phyloP scores from a whole-genome alignment of 2,113 vertebrate genomes.

The Actenoides lindsayi region DNA sequence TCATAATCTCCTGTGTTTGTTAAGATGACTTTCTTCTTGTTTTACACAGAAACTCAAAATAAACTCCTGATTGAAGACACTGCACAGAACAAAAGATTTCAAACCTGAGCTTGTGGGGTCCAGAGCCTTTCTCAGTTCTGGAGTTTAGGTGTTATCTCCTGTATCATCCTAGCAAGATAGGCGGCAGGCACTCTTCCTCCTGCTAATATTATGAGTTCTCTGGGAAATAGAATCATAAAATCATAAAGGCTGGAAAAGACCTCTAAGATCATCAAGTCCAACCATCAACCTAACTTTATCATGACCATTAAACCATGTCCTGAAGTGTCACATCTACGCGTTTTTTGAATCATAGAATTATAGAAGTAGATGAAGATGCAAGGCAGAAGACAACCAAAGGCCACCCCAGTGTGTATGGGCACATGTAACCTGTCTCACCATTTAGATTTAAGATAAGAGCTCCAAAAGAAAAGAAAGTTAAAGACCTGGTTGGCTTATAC shows the following conservation, averaged over 20 bases:
- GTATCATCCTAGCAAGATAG: not conserved
- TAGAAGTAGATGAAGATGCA: not conserved
- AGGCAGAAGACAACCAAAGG: not conserved
- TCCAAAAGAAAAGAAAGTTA: not conserved
- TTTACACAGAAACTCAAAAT: slow-evolving; percentile 22
- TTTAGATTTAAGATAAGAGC: not conserved
- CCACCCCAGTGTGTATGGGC: not conserved
- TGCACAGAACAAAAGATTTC: not conserved
- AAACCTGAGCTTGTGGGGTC: not conserved
- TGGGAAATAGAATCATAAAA: not conserved
- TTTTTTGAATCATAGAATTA: too few species aligned
- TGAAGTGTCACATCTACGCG: too few species aligned
- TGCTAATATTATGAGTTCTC: not conserved
- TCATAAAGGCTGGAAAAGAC: too few species aligned
- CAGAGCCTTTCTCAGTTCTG: not conserved
- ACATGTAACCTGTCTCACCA: not conserved
- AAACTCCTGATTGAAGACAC: slow-evolving; percentile 12
- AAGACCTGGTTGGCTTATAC: not conserved
- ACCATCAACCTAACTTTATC: too few species aligned
- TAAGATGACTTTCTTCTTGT: slow-evolving; percentile 40
- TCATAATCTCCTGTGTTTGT: slow-evolving; percentile 30
- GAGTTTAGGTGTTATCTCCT: not conserved
- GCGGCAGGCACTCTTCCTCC: not conserved
- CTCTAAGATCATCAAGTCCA: too few species aligned
- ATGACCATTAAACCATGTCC: too few species aligned